Evolutionary conservation across 2,113 vertebrate genomes (phyloP).

Genomic region (Ammodytes dubius): DNA sequence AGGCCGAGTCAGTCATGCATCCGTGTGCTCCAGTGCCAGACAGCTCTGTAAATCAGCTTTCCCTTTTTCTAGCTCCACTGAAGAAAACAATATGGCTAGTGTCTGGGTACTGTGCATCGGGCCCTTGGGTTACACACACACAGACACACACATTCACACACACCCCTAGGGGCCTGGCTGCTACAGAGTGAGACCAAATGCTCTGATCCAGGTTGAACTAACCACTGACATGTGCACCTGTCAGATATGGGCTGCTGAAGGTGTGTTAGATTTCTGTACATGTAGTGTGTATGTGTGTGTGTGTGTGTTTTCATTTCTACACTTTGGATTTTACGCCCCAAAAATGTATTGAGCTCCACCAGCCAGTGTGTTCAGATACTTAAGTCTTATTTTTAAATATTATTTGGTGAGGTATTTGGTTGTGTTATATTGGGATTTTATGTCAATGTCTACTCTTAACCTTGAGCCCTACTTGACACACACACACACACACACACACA

Average conservation of each 20-base stretch:
- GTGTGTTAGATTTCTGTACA: constrained; percentile 47
- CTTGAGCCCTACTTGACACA: too few relatives aligned
- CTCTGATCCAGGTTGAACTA: constrained; percentile 80
- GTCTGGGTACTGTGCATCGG: constrained; percentile 68
- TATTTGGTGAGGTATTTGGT: not conserved
- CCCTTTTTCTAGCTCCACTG: constrained; percentile 72
- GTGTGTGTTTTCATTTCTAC: constrained; percentile 3
- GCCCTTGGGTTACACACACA: constrained; percentile 54
- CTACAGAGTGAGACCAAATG: constrained; percentile 76
- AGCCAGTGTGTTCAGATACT: not conserved
- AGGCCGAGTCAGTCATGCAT: constrained; percentile 78
- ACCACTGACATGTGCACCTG: constrained; percentile 79
- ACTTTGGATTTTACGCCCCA: not conserved
- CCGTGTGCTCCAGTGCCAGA: constrained; percentile 75
- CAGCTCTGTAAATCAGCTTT: constrained; percentile 81
- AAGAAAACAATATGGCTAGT: constrained; percentile 78
- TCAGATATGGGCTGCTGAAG: constrained; percentile 72
- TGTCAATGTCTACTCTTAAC: not conserved
- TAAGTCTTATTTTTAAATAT: not conserved
- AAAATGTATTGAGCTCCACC: not conserved
- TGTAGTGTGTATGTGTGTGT: constrained; percentile 20
- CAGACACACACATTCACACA: constrained; percentile 40
- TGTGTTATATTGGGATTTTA: not conserved
- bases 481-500: too few relatives aligned
- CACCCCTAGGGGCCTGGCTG: constrained; percentile 55